Base-by-base conservation (phyloP, 2,797 vertebrate genomes). In the Chaenodraco wilsoni region DNA sequence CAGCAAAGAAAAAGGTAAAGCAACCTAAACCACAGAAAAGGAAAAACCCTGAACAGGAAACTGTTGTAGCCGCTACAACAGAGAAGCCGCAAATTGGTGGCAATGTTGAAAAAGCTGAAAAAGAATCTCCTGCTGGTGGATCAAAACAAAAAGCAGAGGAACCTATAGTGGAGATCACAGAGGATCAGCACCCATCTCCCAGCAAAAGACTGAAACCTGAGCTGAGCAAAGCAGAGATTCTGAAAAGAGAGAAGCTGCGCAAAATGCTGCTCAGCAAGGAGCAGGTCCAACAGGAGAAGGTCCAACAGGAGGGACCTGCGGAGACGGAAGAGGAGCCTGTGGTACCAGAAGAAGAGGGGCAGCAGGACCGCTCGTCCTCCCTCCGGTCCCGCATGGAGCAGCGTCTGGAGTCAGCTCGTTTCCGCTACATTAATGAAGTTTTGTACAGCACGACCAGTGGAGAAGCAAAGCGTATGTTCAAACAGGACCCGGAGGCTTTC, bases 341-440 rank as follows among this genome's bases (percentile, higher is more conserved):
- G 3, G 9, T 0, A 2, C 72, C 52, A 1, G 67, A 69, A 16
- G 63, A 84, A 2, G 77, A 87, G 58, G 75, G 43, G 14, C 23
- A 58, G 15, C 76, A 6, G 48, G 90, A 94, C 63, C 90, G 90
- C 71, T 93, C 95, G 0, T 84, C 79, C 14, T 86, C 85, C 1
- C 86, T 97, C 58, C 93, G 96, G n/a, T 84, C 85, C 0, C 95
- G 95, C 21, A 97, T 97, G 97, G 91, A 95, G 80, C 94, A 94
- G 59, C 94, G 95, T 0, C 84, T 99, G 73, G 95, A 96, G n/a
- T 87, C 94, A 0, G 97, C 96, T 1, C 95, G 95, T 12, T 99
- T 99, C 92, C 97, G 97, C 40, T 96, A 94, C 87, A 95, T 99
- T 49, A 99, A 98, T 2, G 93, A 99, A 76, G 91, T 95, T 69